phyloP scores from a whole-genome alignment of 1,140 invertebrate genomes.

The Epicauta chinensis region DNA sequence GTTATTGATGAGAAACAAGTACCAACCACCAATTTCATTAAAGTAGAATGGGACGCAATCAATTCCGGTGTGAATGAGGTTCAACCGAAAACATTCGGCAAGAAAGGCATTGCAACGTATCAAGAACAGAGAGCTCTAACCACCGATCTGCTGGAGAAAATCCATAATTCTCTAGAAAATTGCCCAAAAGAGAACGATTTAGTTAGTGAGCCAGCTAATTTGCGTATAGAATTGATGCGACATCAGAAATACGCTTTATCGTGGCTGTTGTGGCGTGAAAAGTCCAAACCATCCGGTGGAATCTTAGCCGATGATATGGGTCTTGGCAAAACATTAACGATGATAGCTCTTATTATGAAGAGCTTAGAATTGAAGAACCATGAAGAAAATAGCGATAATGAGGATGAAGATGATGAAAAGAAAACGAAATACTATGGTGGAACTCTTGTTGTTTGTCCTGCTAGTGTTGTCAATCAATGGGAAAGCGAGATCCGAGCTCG shows the following conservation, averaged over 20 bases:
- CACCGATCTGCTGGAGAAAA: constrained; percentile 59
- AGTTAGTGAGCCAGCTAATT: constrained; percentile 54
- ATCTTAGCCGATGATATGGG: constrained; percentile 81
- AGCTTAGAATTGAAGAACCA: constrained; percentile 28
- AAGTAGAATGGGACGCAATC: constrained; percentile 46
- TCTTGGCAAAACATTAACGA: constrained; percentile 81
- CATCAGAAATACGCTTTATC: constrained; percentile 83
- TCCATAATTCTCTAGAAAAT: constrained; percentile 64
- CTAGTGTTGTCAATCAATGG: constrained; percentile 82
- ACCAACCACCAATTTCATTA: constrained; percentile 31
- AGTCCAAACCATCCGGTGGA: constrained; percentile 59
- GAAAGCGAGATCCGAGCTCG: constrained; percentile 67
- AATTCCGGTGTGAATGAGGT: constrained; percentile 46
- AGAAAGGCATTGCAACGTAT: constrained; percentile 50
- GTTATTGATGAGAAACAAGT: constrained; percentile 35
- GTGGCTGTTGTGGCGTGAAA: constrained; percentile 87
- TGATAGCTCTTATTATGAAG: constrained; percentile 73
- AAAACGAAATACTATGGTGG: constrained; percentile 50
- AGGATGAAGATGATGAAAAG: constrained; percentile 29
- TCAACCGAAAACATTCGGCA: constrained; percentile 49
- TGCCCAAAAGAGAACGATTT: constrained; percentile 55
- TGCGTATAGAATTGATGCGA: constrained; percentile 67
- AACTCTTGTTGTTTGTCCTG: constrained; percentile 85
- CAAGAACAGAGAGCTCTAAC: constrained; percentile 60
- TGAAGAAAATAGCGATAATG: constrained; percentile 27